These are phyloP conservation scores for Drosophila algonquin DNA, from an alignment of 2,888 invertebrate genomes.

Conservation along the genomic window DNA sequence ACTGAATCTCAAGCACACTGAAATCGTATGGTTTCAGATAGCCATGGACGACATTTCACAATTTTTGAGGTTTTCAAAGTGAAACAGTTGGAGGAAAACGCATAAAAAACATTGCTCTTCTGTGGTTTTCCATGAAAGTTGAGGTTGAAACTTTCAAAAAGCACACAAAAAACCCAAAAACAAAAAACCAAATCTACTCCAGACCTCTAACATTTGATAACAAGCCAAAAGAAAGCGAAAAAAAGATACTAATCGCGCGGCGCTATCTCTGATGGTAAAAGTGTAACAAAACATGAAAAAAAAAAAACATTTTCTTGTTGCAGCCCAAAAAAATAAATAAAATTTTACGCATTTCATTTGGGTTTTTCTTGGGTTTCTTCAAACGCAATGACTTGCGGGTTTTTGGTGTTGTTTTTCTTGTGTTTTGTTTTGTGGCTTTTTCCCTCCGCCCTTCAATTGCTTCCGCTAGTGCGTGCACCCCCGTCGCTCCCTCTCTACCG, in stretches of 20 bases:
- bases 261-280: slow-evolving; percentile 44
- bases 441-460: slow-evolving; percentile 20
- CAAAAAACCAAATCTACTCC: neutral
- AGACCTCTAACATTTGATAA: neutral
- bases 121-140: neutral
- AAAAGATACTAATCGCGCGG: slow-evolving; percentile 39
- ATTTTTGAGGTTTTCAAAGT: neutral
- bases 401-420: slow-evolving; percentile 15
- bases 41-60: neutral
- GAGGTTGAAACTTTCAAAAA: neutral
- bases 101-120: neutral
- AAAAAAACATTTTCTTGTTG: neutral
- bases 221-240: neutral
- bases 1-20: neutral
- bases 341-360: slow-evolving; percentile 64
- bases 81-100: neutral
- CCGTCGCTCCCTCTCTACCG: neutral
- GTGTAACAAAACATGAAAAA: slow-evolving; percentile 55
- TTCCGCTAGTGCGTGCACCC: slow-evolving; percentile 63
- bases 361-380: slow-evolving; percentile 15
- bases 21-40: neutral
- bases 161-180: neutral
- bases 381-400: slow-evolving; percentile 61
- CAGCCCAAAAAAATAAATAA: neutral
- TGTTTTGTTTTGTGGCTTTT: too few relatives aligned